These are phyloP conservation scores for Drosophila diplacantha DNA, from an alignment of 2,888 invertebrate genomes.

Conservation along the genomic window DNA sequence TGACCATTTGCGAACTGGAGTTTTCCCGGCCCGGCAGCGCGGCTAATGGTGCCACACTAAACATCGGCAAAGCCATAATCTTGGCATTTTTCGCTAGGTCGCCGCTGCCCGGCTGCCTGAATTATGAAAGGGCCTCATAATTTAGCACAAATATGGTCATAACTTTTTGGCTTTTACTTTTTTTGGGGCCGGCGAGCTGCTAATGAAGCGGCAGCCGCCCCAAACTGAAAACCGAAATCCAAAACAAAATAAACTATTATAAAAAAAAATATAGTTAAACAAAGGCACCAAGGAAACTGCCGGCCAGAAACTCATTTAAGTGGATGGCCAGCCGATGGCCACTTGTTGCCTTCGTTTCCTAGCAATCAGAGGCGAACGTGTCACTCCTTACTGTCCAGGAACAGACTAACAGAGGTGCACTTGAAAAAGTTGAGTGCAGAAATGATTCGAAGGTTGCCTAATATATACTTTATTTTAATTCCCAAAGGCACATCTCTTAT, in stretches of 20 bases:
- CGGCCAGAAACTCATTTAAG: conserved; percentile 55
- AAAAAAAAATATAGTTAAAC: conserved; percentile 1
- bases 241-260: conserved; percentile 3
- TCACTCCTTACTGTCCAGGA: conserved; percentile 51
- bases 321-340: conserved; percentile 55
- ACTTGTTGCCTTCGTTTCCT: conserved; percentile 65
- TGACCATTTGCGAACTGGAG: conserved; percentile 53
- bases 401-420: conserved; percentile 23
- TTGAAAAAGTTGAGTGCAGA: not conserved
- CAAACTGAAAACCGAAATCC: conserved; percentile 48
- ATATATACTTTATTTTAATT: not conserved
- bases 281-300: conserved; percentile 26
- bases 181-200: conserved; percentile 41
- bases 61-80: conserved; percentile 36
- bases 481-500: not conserved
- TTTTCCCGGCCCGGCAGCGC: conserved; percentile 37
- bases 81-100: conserved; percentile 57
- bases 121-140: conserved; percentile 74
- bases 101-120: conserved; percentile 42
- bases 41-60: conserved; percentile 50
- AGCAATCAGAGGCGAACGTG: conserved; percentile 69
- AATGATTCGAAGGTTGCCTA: not conserved
- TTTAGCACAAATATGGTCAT: conserved; percentile 74
- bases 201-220: conserved; percentile 57
- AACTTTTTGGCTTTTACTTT: conserved; percentile 70